Evolutionary conservation across 2,797 vertebrate species (phyloP).

Genomic region (Lacerta bilineata): DNA sequence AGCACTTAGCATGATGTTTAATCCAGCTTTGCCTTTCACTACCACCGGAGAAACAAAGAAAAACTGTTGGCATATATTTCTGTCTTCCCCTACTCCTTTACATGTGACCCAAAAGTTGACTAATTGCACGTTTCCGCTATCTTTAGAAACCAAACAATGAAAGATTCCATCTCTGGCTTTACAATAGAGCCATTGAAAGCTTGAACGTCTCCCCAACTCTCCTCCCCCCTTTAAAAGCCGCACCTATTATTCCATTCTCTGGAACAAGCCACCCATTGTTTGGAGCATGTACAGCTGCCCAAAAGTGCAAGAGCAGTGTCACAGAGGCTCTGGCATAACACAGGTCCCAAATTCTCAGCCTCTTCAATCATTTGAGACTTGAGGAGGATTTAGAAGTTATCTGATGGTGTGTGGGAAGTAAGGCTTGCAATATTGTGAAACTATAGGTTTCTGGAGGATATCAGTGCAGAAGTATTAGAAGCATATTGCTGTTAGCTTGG

Average conservation of each 20-base stretch:
- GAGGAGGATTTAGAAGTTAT: neutral
- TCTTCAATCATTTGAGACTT: conserved; percentile 26
- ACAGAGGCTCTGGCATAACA: neutral
- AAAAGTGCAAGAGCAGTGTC: conserved; percentile 37
- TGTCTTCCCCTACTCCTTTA: neutral
- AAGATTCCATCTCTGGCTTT: conserved; percentile 43
- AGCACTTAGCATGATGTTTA: neutral
- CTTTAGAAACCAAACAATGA: conserved; percentile 44
- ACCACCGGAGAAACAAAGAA: neutral
- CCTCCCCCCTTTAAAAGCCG: conserved; percentile 43
- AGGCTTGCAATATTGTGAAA: conserved; percentile 38
- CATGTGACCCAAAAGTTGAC: rapidly evolving
- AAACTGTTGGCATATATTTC: too few relatives aligned
- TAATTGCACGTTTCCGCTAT: conserved; percentile 46
- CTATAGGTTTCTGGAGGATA: conserved; percentile 64
- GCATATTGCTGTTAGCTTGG: conserved; percentile 38
- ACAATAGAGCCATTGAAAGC: conserved; percentile 23
- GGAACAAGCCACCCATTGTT: conserved; percentile 69
- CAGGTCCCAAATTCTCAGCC: neutral
- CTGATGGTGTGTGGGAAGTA: conserved; percentile 30
- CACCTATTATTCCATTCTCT: conserved; percentile 42
- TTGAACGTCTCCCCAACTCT: conserved; percentile 48
- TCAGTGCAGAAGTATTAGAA: conserved; percentile 61
- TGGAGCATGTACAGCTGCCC: conserved; percentile 15
- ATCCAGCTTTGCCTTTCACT: neutral